Evolutionary conservation across 2,797 vertebrate genomes (phyloP).

Genomic region (Lacerta viridis): DNA sequence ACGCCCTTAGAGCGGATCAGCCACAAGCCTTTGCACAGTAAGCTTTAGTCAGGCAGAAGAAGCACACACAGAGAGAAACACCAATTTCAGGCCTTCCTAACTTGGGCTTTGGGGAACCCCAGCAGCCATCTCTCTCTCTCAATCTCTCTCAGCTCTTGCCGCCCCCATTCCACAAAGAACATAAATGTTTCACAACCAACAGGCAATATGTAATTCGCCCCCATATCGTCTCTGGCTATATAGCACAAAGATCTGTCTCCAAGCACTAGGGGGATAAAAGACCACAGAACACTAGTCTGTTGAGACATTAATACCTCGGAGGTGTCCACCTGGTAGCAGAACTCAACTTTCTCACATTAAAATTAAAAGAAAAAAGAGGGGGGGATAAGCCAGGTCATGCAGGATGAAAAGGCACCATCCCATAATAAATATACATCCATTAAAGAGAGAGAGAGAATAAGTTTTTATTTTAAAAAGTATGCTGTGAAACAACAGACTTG

Average conservation of each 20-base stretch:
- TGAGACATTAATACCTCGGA: slow-evolving; percentile 64
- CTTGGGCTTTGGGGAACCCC: not conserved
- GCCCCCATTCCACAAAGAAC: slow-evolving; percentile 15
- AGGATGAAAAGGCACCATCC: slow-evolving; percentile 15
- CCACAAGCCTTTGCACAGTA: not conserved
- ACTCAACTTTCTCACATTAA: slow-evolving; percentile 38
- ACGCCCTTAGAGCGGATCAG: not conserved
- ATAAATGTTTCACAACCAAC: slow-evolving; percentile 15
- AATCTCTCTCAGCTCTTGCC: not conserved
- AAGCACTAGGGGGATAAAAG: slow-evolving; percentile 48
- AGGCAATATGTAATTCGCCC: slow-evolving; percentile 27
- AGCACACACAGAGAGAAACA: not conserved
- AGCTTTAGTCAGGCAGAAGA: slow-evolving; percentile 11
- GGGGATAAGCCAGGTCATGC: not conserved
- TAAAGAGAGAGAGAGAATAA: not conserved
- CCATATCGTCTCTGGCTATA: slow-evolving; percentile 10
- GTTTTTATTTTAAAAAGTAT: slow-evolving; percentile 38
- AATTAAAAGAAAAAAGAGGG: not conserved
- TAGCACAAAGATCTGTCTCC: slow-evolving; percentile 45
- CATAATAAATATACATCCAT: slow-evolving; percentile 49
- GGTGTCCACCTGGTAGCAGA: slow-evolving; percentile 53
- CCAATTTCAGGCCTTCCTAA: not conserved
- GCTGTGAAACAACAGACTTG: slow-evolving; percentile 37
- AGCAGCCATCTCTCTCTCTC: not conserved
- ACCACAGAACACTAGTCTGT: slow-evolving; percentile 45